These are phyloP conservation scores for Euzophera pinguis DNA, from an alignment of 2,888 invertebrate species.

Conservation along the genomic window DNA sequence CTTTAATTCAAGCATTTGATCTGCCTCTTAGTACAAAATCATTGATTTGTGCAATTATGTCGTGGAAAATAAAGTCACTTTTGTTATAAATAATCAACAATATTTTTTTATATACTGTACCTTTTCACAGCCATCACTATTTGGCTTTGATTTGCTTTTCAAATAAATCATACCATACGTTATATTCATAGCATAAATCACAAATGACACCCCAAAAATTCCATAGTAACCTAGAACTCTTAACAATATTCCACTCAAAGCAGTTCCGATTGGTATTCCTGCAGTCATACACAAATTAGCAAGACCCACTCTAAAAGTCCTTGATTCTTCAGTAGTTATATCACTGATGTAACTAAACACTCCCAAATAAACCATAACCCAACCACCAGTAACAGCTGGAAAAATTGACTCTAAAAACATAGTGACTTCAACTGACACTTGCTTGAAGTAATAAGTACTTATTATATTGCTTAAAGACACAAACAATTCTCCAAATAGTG, in stretches of 20 bases:
- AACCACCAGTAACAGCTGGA: constrained; percentile 75
- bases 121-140: constrained; percentile 36
- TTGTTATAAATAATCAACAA: too few species aligned
- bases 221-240: constrained; percentile 65
- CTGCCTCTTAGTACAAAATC: too few species aligned
- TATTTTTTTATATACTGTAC: constrained; percentile 27
- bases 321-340: constrained; percentile 71
- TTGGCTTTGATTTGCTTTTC: constrained; percentile 53
- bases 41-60: too few species aligned
- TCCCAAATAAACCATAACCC: constrained; percentile 77
- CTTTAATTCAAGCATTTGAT: too few species aligned
- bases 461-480: constrained; percentile 69
- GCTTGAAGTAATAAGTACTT: constrained; percentile 75
- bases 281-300: constrained; percentile 80
- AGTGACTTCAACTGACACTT: constrained; percentile 75
- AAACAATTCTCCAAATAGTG: constrained; percentile 74
- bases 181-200: constrained; percentile 61
- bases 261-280: constrained; percentile 78
- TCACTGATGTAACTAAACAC: constrained; percentile 82
- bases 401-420: constrained; percentile 77
- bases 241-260: constrained; percentile 74
- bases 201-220: constrained; percentile 51
- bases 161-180: constrained; percentile 54
- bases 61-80: too few species aligned
- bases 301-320: constrained; percentile 81